A percentile compares a stretch with the other conserved stretches of the same genome.
These are phyloP conservation scores for Palythoa heliodiscus DNA, from an alignment of 92 coral and sea anemone genomes.

Conservation along the genomic window DNA sequence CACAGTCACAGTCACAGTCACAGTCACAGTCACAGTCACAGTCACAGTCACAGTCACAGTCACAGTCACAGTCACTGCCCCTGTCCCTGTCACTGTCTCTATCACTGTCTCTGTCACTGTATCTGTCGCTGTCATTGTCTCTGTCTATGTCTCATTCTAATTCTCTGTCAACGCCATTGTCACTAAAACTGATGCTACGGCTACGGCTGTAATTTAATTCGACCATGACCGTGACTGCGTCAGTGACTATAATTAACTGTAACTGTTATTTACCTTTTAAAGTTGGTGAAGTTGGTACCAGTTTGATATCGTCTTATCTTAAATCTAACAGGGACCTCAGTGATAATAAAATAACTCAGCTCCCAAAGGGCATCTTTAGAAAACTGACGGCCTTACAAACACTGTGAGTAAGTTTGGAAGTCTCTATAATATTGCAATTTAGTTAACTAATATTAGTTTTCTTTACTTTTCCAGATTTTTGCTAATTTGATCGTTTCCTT, in stretches of 20 bases:
- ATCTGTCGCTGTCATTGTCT: too few species aligned
- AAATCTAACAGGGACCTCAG: conserved; percentile 20
- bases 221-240: too few species aligned
- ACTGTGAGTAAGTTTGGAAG: conserved; percentile 14
- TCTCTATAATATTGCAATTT: too few species aligned
- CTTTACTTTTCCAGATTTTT: not conserved
- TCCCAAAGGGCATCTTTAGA: conserved; percentile 1
- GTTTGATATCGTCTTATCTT: not conserved
- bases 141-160: not conserved
- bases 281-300: not conserved
- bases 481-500: not conserved
- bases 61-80: too few species aligned
- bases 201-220: not conserved
- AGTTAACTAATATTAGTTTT: too few species aligned
- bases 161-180: not conserved
- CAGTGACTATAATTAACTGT: too few species aligned
- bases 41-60: too few species aligned
- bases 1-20: too few species aligned
- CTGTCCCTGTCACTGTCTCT: too few species aligned
- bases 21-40: too few species aligned
- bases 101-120: too few species aligned
- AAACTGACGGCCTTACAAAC: conserved; percentile 13
- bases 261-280: not conserved
- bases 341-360: conserved; percentile 15
- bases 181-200: not conserved